Conservation (phyloP, 1,140 invertebrate species). For the Bilobella aurantiaca region DNA sequence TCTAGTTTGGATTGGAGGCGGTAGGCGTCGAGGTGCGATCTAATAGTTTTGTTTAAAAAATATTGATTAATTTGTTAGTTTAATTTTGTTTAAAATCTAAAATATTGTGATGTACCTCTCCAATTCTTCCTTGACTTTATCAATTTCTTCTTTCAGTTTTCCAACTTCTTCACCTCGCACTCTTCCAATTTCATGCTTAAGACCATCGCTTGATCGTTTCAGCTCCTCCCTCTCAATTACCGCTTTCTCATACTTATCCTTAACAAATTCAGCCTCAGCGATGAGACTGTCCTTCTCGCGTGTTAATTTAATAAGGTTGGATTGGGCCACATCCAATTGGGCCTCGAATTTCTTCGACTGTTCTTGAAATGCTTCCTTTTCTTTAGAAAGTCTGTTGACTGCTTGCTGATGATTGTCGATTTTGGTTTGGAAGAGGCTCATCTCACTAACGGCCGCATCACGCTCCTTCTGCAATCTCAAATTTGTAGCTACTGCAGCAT, state of each 20-base stretch:
- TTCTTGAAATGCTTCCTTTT: slow-evolving; percentile 56
- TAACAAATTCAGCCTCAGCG: slow-evolving; percentile 14
- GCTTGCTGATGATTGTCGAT: slow-evolving; percentile 44
- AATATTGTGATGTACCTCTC: slow-evolving; percentile 53
- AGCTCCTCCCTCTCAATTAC: slow-evolving; percentile 76
- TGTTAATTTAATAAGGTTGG: neutral
- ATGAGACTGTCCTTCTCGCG: slow-evolving; percentile 18
- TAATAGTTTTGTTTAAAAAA: slow-evolving; percentile 55
- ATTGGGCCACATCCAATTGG: slow-evolving; percentile 10
- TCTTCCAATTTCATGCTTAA: slow-evolving; percentile 77
- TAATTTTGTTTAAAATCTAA: neutral
- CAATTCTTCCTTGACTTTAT: slow-evolving; percentile 84
- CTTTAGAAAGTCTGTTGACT: slow-evolving; percentile 70
- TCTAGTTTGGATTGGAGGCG: slow-evolving; percentile 77
- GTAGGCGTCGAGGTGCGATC: slow-evolving; percentile 50
- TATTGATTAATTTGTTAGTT: neutral
- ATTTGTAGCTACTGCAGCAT: slow-evolving; percentile 64
- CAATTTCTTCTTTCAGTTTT: slow-evolving; percentile 75
- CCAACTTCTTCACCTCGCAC: slow-evolving; percentile 65
- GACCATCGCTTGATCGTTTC: slow-evolving; percentile 78
- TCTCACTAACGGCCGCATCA: neutral
- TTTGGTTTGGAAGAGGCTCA: neutral
- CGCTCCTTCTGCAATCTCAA: neutral
- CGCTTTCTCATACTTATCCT: slow-evolving; percentile 27
- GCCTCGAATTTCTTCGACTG: slow-evolving; percentile 51